A percentile compares a stretch with the other conserved stretches of the same genome.
Evolutionary conservation across 2,113 vertebrate species (phyloP).

Genomic region (Osmerus eperlanus): DNA sequence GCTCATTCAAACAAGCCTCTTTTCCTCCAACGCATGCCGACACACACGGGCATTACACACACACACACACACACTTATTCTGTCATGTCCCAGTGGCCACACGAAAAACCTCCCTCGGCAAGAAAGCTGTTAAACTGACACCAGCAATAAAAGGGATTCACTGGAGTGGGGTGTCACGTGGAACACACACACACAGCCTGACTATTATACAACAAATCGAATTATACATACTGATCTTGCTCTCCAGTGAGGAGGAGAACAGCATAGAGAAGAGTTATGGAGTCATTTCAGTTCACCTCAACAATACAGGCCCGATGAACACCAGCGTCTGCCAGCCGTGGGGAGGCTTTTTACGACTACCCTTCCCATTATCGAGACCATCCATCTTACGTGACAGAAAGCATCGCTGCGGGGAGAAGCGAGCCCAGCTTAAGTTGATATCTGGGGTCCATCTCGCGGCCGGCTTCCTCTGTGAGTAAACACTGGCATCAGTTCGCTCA

Average conservation of each 20-base stretch:
- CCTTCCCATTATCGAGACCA: not conserved
- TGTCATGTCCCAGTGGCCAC: not conserved
- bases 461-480: slow-evolving; percentile 6
- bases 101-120: not conserved
- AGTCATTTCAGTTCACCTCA: not conserved
- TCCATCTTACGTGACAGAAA: slow-evolving; percentile 18
- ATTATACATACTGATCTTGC: not conserved
- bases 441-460: slow-evolving; percentile 12
- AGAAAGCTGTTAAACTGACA: not conserved
- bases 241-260: not conserved
- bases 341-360: not conserved
- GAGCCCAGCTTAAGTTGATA: not conserved
- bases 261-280: not conserved
- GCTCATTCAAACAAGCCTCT: not conserved
- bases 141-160: not conserved
- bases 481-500: not conserved
- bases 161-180: not conserved
- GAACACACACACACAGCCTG: not conserved
- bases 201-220: slow-evolving; percentile 4
- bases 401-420: not conserved
- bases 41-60: not conserved
- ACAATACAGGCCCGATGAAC: slow-evolving; percentile 2
- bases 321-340: not conserved
- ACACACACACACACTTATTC: not conserved
- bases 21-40: not conserved